Conservation (phyloP, 2,888 invertebrate species). For the Volucella inflata region DNA sequence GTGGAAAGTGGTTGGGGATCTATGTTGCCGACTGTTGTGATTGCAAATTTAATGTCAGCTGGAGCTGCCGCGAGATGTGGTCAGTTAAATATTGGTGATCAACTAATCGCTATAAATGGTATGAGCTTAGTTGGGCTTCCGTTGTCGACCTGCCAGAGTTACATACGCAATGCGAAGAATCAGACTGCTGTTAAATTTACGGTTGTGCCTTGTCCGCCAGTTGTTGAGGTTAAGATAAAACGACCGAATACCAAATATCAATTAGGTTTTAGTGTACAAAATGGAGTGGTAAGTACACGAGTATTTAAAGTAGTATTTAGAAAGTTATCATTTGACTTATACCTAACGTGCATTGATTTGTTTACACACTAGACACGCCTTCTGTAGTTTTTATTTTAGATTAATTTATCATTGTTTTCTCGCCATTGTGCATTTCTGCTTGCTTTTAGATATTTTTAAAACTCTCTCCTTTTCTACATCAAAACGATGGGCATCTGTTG, state of each 20-base stretch:
- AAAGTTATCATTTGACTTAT: too few species aligned
- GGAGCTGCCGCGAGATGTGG: constrained; percentile 99
- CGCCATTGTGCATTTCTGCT: too few species aligned
- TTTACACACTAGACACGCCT: too few species aligned
- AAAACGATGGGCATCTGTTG: too few species aligned
- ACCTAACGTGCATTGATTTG: too few species aligned
- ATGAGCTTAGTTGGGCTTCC: constrained; percentile 99
- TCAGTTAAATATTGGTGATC: constrained; percentile 99
- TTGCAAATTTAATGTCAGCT: constrained; percentile 97
- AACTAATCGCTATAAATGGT: constrained; percentile 99
- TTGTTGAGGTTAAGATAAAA: constrained; percentile 99
- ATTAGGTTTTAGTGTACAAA: constrained; percentile 99
- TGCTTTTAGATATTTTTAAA: too few species aligned
- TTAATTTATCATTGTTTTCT: too few species aligned
- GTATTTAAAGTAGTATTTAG: too few species aligned
- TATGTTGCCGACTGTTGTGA: constrained; percentile 99
- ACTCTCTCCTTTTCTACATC: too few species aligned
- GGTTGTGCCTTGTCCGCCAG: constrained; percentile 99
- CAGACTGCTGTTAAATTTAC: constrained; percentile 99
- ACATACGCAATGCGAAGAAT: constrained; percentile 99
- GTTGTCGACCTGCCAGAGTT: constrained; percentile 98
- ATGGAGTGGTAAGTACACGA: constrained; percentile 93
- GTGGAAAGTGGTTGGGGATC: constrained; percentile 99
- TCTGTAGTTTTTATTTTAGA: too few species aligned
- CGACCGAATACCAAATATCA: constrained; percentile 99